Evolutionary conservation across 2,888 invertebrate species (phyloP), one percentile per base, ranked within the genome.

Genomic region (Amblyjoppa fuscipennis): DNA sequence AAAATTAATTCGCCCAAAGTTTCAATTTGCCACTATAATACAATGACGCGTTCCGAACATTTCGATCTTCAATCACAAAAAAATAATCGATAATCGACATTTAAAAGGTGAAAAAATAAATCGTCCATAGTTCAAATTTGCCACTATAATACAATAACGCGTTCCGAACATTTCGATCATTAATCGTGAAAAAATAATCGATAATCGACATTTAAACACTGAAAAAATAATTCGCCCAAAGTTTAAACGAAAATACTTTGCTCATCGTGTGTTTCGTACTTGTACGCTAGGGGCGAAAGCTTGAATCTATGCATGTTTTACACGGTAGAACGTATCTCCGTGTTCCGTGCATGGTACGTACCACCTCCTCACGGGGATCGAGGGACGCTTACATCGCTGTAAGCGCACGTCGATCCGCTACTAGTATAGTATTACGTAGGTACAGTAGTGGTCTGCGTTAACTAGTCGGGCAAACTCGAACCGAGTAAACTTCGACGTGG

Each of bases 401-500:
- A 69, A 45, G 78, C 49, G 77, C 71, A 73, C 83, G 73, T 68
- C 78, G 81, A 81, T 61, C 34, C 31, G 34, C 71, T 69, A 68
- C 71, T 56, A 31, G 70, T 64, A 56, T 68, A 74, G 53, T 16
- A 3, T 41, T 41, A 41, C 45, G 45, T 82, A 31, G 61, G 59
- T 61, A 28, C 13, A 25, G 34, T 41, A 74, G 77, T 68, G 70
- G 76, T 66, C 73, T 59, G 66, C 51, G 68, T 59, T 70, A 61
- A 25, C 38, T 66, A 51, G 68, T 69, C 59, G 69, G 69, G 78
- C 78, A 83, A 83, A 83, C 83, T 83, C 78, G 41, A 74, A 73
- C 74, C 74, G 66, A 82, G 76, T 76, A 64, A 76, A 83, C 83
- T 83, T 79, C 69, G 78, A 83, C 78, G 61, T 83, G 69, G 74